Evolutionary conservation across 2,113 vertebrate species (phyloP).

Genomic region (Callocephalon fimbriatum): DNA sequence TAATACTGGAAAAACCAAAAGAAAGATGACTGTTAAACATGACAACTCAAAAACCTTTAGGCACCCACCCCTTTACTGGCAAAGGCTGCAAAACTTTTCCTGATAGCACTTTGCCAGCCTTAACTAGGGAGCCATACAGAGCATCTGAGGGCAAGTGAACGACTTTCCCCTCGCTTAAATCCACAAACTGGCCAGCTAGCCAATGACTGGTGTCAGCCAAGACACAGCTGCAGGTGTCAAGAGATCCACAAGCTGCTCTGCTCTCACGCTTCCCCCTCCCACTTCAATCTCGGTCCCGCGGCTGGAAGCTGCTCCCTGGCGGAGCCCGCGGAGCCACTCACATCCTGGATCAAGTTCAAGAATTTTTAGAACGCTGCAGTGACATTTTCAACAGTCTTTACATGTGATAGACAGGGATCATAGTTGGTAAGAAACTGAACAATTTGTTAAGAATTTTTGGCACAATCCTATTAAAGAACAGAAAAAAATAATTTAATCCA

Average conservation of each 20-base stretch:
- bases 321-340: background rate
- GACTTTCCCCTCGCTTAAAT: accelerated
- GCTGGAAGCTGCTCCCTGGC: no score
- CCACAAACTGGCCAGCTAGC: background rate
- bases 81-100: background rate
- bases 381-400: background rate
- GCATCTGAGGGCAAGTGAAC: accelerated
- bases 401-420: background rate
- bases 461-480: background rate
- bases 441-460: background rate
- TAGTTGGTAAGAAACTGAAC: background rate
- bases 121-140: background rate
- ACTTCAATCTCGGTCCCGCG: background rate
- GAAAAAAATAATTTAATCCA: background rate
- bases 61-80: accelerated
- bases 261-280: background rate
- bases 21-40: background rate
- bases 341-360: background rate
- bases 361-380: background rate
- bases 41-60: background rate
- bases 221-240: background rate
- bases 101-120: accelerated
- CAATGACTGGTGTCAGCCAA: accelerated
- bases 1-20: slow-evolving; percentile 62
- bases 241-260: background rate